Conservation (phyloP, 2,797 vertebrate genomes). For the Gambusia yucatana region DNA sequence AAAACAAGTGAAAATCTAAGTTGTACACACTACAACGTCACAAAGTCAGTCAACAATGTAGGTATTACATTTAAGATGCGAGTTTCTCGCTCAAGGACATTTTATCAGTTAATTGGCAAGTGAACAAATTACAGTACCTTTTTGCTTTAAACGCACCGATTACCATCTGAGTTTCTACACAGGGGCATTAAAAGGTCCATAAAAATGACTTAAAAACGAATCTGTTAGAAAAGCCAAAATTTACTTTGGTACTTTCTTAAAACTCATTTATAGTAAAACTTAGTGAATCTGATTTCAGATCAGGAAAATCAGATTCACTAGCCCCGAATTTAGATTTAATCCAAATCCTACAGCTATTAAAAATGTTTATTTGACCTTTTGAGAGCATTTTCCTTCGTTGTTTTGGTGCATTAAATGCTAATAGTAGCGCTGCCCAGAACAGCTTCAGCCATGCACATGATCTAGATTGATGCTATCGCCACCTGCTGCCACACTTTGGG, state of each 20-base stretch:
- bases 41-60: neutral
- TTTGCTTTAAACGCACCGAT: neutral
- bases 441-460: neutral
- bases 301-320: too few species aligned
- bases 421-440: neutral
- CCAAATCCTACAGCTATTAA: neutral
- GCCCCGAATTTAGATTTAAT: too few species aligned
- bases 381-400: too few species aligned
- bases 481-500: neutral
- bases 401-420: neutral
- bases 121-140: neutral
- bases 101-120: neutral
- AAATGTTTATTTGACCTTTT: neutral
- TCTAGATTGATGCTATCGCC: neutral
- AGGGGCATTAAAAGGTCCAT: neutral
- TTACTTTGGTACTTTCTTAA: neutral
- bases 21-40: neutral
- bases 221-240: neutral
- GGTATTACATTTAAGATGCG: neutral
- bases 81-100: neutral
- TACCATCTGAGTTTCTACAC: neutral
- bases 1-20: neutral
- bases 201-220: neutral
- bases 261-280: neutral
- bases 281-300: neutral